Percentiles rank a stretch among this genome's conserved stretches.
phyloP scores from a whole-genome alignment of 2,888 invertebrate species.

The Chydorus sphaericus region DNA sequence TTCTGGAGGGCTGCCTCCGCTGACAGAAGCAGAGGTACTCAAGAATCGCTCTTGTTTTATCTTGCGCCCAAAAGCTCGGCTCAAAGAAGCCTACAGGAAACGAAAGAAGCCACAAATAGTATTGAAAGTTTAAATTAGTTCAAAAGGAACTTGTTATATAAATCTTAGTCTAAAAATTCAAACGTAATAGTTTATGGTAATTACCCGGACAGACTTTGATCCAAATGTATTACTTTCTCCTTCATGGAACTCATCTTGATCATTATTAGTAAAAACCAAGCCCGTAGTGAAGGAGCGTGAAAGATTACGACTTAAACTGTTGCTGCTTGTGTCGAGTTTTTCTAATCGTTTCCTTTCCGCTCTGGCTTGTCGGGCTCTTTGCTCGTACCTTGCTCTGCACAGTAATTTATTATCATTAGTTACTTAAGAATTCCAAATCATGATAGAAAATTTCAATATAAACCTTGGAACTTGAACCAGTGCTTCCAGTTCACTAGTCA shows the following conservation, averaged over 20 bases:
- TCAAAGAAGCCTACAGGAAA: conserved; percentile 53
- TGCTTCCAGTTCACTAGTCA: conserved; percentile 78
- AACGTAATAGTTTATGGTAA: neutral
- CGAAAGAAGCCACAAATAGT: neutral
- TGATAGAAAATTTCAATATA: neutral
- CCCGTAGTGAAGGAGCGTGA: conserved; percentile 47
- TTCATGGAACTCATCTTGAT: neutral
- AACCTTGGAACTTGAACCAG: conserved; percentile 85
- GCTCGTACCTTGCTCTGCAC: conserved; percentile 35
- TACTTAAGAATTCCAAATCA: neutral
- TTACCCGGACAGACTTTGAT: neutral
- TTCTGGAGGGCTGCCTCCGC: neutral
- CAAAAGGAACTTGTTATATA: neutral
- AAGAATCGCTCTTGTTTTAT: conserved; percentile 24
- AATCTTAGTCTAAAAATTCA: neutral
- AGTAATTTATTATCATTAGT: neutral
- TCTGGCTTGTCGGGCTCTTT: conserved; percentile 38
- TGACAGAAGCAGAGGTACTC: neutral
- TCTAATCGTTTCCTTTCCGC: conserved; percentile 33
- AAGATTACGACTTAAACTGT: conserved; percentile 48
- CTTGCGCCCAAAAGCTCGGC: conserved; percentile 48
- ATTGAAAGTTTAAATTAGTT: neutral
- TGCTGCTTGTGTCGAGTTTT: conserved; percentile 46
- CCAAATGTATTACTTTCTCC: neutral
- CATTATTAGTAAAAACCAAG: conserved; percentile 24